These are phyloP conservation scores for Syrista parreyssii DNA, from an alignment of 2,888 invertebrate genomes.

Conservation along the genomic window DNA sequence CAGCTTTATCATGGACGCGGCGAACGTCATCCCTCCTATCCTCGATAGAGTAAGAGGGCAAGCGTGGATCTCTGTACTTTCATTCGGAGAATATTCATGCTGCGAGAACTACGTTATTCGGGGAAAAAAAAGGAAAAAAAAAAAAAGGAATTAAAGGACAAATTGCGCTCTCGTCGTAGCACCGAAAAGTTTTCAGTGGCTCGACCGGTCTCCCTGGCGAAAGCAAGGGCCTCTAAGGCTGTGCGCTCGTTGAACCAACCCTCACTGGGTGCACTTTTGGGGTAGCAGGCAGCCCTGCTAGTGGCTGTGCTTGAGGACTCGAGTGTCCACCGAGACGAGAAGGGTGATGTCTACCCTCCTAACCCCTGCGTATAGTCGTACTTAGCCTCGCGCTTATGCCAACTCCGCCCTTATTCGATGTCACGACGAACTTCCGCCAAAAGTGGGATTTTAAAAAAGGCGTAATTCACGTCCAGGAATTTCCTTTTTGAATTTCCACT, in stretches of 20 bases:
- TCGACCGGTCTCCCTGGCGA: slow-evolving; percentile 23
- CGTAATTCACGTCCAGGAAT: too few relatives aligned
- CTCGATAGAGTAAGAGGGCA: too few relatives aligned
- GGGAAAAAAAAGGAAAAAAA: too few relatives aligned
- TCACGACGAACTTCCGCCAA: slow-evolving; percentile 35
- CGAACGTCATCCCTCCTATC: too few relatives aligned
- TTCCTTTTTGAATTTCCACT: too few relatives aligned
- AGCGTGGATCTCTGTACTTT: too few relatives aligned
- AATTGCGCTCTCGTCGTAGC: slow-evolving; percentile 29
- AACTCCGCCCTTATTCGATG: too few relatives aligned
- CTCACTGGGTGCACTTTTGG: slow-evolving; percentile 47
- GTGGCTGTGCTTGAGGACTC: slow-evolving; percentile 40
- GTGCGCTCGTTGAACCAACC: slow-evolving; percentile 39
- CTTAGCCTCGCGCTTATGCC: too few relatives aligned
- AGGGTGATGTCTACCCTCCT: slow-evolving; percentile 29
- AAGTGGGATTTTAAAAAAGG: slow-evolving; percentile 33
- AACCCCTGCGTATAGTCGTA: slow-evolving; percentile 14
- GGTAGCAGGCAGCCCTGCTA: slow-evolving; percentile 34
- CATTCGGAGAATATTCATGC: too few relatives aligned
- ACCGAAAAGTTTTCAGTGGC: slow-evolving; percentile 36
- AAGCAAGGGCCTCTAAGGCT: slow-evolving; percentile 35
- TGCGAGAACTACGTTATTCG: too few relatives aligned
- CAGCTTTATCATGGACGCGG: too few relatives aligned
- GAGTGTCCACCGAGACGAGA: slow-evolving; percentile 49
- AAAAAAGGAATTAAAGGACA: background rate